phyloP scores from a whole-genome alignment of 53 echinoderm and acorn worm species.

The Pentamera pediparva region DNA sequence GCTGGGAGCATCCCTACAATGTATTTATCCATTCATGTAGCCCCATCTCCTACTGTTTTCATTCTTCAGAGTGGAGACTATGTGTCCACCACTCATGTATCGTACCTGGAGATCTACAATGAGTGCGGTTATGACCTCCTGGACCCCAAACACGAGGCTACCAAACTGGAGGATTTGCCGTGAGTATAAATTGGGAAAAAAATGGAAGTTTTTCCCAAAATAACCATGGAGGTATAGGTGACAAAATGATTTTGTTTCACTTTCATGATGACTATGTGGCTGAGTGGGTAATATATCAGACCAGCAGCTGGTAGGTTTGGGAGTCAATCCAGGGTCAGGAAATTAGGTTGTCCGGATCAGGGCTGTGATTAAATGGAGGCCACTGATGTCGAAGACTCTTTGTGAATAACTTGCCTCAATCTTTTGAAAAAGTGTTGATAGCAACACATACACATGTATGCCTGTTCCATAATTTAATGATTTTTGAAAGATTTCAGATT shows the following conservation, averaged over 20 bases:
- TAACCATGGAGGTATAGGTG: too few relatives aligned
- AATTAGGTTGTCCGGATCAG: too few relatives aligned
- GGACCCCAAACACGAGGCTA: slow-evolving; percentile 94
- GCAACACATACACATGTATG: too few relatives aligned
- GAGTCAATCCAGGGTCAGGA: too few relatives aligned
- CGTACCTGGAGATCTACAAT: slow-evolving; percentile 94
- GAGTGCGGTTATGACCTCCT: slow-evolving; percentile 88
- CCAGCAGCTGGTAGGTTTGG: too few relatives aligned
- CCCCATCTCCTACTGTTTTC: slow-evolving; percentile 12
- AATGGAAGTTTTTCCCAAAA: not conserved
- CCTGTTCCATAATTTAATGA: too few relatives aligned
- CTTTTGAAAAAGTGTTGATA: not conserved
- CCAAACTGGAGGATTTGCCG: slow-evolving; percentile 95
- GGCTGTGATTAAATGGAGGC: too few relatives aligned
- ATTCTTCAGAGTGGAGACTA: slow-evolving; percentile 61
- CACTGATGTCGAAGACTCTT: too few relatives aligned
- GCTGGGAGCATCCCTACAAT: too few relatives aligned
- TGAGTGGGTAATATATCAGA: too few relatives aligned
- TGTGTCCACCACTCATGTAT: slow-evolving; percentile 85
- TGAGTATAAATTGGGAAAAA: slow-evolving; percentile 51
- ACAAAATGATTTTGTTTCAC: not conserved
- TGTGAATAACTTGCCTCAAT: not conserved
- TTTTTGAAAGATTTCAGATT: too few relatives aligned
- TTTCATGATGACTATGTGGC: not conserved
- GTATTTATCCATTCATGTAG: too few relatives aligned